These are phyloP conservation scores for Pangasianodon gigas DNA, from an alignment of 2,113 vertebrate genomes.

Conservation along the genomic window DNA sequence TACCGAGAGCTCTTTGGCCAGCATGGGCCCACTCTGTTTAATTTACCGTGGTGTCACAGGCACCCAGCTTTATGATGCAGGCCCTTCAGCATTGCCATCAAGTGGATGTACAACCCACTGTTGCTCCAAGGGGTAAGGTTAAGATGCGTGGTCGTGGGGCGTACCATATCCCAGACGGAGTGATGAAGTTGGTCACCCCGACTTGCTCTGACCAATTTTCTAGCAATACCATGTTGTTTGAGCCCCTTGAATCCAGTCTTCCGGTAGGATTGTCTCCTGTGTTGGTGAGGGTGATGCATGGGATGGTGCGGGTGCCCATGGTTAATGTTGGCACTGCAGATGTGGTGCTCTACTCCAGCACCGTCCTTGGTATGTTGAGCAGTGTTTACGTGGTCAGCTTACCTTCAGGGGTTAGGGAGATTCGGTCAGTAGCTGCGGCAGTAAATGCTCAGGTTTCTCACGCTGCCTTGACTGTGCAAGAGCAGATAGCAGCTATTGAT, in stretches of 20 bases:
- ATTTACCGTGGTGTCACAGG: too few relatives aligned
- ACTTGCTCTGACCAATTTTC: conserved; percentile 9
- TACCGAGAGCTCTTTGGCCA: conserved; percentile 27
- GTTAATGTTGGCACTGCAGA: conserved; percentile 11
- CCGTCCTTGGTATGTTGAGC: background rate
- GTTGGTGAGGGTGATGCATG: background rate
- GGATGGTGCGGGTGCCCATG: background rate
- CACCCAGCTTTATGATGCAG: background rate
- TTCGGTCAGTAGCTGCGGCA: background rate
- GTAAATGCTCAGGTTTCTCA: background rate
- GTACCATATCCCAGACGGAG: background rate
- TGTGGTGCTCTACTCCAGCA: conserved; percentile 7
- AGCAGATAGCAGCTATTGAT: too few relatives aligned
- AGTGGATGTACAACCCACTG: too few relatives aligned
- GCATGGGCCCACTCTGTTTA: background rate
- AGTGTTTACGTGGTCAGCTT: background rate
- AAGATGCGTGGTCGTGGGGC: background rate
- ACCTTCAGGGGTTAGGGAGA: background rate
- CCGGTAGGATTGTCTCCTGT: conserved; percentile 16
- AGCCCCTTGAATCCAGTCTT: background rate
- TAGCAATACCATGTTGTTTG: background rate
- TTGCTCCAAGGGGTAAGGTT: background rate
- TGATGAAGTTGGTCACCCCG: background rate
- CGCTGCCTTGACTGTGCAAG: too few relatives aligned
- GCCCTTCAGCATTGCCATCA: background rate